Base-by-base conservation (phyloP, 2,888 invertebrate genomes). In the Apocheima hispidaria region DNA sequence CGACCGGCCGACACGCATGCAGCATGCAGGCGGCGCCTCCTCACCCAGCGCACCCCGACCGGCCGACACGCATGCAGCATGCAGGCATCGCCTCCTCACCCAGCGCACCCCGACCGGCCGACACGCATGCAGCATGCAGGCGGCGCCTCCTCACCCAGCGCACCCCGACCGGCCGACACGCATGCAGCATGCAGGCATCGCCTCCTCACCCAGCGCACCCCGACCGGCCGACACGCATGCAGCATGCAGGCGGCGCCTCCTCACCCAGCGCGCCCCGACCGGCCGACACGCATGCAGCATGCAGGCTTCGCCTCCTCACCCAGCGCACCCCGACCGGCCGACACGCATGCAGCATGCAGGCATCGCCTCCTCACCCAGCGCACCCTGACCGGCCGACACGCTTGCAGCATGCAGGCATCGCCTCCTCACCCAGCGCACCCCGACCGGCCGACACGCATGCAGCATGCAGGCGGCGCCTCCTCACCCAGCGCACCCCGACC, bases 41-140 rank as follows among this genome's bases (percentile, higher is more conserved):
- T n/a, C n/a, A n/a, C n/a, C n/a, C n/a, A n/a, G n/a, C n/a, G n/a
- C n/a, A n/a, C n/a, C n/a, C n/a, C n/a, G n/a, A n/a, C n/a, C n/a
- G n/a, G n/a, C n/a, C n/a, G n/a, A n/a, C n/a, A n/a, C n/a, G n/a
- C n/a, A n/a, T n/a, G n/a, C n/a, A n/a, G n/a, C n/a, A n/a, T n/a
- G n/a, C n/a, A 30, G 1, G 46, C 28, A 28, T 30, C 20, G 46
- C 28, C 12, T 16, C 30, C 5, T 9, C 28, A 30, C 12, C 1
- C 26, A 0, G 6, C 21, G 26, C 4, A 0, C 1, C 6, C 9
- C 43, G 26, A 14, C 7, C 26, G 2, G 12, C 28, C 21, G 14
- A 14, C 9, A 36, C 46, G 30, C 20, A n/a, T n/a, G 46, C 35
- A 20, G 2, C 38, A 30, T 46, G 14, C n/a, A 46, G 36, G 36